Percentiles rank a stretch among this genome's conserved stretches.
Conservation (phyloP, 1,140 invertebrate genomes). For the Oryzaephilus surinamensis region DNA sequence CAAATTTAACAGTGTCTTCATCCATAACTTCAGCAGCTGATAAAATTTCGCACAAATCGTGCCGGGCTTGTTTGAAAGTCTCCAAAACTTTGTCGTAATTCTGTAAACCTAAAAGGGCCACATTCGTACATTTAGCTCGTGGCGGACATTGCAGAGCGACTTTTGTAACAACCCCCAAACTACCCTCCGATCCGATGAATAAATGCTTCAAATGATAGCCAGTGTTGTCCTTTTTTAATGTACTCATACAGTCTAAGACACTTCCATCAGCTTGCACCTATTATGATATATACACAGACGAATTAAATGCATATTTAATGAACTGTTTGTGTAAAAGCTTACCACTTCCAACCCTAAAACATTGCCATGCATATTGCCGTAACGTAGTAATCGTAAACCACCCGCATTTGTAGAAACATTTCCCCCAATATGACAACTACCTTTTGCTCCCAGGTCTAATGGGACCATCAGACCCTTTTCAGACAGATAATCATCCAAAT, state of each 20-base stretch:
- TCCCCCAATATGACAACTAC: constrained; percentile 95
- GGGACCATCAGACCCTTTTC: constrained; percentile 79
- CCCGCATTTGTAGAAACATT: constrained; percentile 96
- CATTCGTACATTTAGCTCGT: constrained; percentile 62
- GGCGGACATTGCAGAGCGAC: constrained; percentile 80
- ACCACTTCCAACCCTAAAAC: constrained; percentile 87
- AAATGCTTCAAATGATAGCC: constrained; percentile 93
- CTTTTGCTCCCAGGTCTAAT: constrained; percentile 91
- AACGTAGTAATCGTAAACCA: constrained; percentile 79
- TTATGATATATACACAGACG: no score
- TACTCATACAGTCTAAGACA: constrained; percentile 73
- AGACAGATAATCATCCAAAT: constrained; percentile 63
- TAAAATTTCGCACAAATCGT: constrained; percentile 73
- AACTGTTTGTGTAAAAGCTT: constrained; percentile 37
- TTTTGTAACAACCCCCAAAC: constrained; percentile 88
- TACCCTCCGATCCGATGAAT: constrained; percentile 97
- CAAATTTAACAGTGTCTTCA: constrained; percentile 47
- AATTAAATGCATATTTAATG: no score
- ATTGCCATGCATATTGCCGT: constrained; percentile 89
- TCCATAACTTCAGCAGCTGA: constrained; percentile 94
- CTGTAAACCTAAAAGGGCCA: constrained; percentile 74
- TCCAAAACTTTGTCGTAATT: constrained; percentile 67
- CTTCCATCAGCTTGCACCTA: constrained; percentile 82
- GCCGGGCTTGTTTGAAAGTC: constrained; percentile 60
- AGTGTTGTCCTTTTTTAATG: constrained; percentile 93